Evolutionary conservation across 2,113 vertebrate genomes (phyloP).

Genomic region (Pleuronectes platessa): DNA sequence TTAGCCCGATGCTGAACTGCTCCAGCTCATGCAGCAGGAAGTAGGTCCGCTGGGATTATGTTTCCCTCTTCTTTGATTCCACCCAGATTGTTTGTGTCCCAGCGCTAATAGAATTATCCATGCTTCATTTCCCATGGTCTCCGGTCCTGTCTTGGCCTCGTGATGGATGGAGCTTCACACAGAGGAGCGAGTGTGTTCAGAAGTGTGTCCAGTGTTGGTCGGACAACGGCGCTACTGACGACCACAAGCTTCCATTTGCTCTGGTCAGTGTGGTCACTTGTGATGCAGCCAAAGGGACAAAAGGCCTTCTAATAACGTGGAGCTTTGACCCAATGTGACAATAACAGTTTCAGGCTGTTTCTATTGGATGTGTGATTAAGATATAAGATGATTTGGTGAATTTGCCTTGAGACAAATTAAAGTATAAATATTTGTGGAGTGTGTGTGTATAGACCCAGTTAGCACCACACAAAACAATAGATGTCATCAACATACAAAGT

Average conservation of each 20-base stretch:
- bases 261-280: slow-evolving; percentile 49
- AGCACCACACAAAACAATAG: too few species aligned
- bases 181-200: slow-evolving; percentile 64
- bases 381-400: not conserved
- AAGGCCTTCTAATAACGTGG: not conserved
- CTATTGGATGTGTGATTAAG: not conserved
- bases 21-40: slow-evolving; percentile 71
- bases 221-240: slow-evolving; percentile 52
- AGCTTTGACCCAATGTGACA: not conserved
- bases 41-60: slow-evolving; percentile 66
- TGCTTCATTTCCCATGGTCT: slow-evolving; percentile 81
- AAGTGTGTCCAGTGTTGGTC: slow-evolving; percentile 72
- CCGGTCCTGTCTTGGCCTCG: slow-evolving; percentile 72
- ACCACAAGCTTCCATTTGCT: slow-evolving; percentile 56
- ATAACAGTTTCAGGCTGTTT: not conserved
- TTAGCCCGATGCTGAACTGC: slow-evolving; percentile 47
- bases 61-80: slow-evolving; percentile 77
- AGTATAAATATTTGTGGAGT: not conserved
- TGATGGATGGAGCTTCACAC: slow-evolving; percentile 77
- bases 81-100: slow-evolving; percentile 80
- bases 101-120: slow-evolving; percentile 82
- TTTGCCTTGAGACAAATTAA: not conserved
- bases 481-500: not conserved
- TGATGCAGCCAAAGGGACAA: slow-evolving; percentile 37
- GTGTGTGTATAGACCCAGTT: too few species aligned